Conservation (phyloP, 2,888 invertebrate species). For the Drosophila cracens region DNA sequence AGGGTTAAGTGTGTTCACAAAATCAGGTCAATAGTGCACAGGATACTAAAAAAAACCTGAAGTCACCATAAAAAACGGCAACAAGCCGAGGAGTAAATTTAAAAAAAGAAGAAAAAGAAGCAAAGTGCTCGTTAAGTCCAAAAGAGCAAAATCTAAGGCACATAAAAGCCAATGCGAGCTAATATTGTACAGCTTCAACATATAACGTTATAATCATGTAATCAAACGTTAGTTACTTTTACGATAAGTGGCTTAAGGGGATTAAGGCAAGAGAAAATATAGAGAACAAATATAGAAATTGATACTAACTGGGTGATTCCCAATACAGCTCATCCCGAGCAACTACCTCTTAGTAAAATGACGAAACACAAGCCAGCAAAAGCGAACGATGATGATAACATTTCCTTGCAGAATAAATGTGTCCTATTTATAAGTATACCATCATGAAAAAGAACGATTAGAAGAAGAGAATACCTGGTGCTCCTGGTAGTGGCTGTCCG, state of each 20-base stretch:
- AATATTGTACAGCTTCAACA: slow-evolving; percentile 15
- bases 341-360: background rate
- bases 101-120: slow-evolving; percentile 13
- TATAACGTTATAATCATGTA: slow-evolving; percentile 17
- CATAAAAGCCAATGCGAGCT: slow-evolving; percentile 35
- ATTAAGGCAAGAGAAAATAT: background rate
- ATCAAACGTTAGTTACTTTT: slow-evolving; percentile 4
- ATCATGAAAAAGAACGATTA: background rate
- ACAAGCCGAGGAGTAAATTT: slow-evolving; percentile 18
- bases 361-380: background rate
- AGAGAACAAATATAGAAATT: background rate
- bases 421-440: background rate
- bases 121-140: slow-evolving; percentile 24
- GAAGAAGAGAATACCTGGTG: background rate
- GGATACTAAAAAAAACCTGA: slow-evolving; percentile 53
- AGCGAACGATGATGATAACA: background rate
- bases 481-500: background rate
- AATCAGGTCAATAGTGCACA: slow-evolving; percentile 79
- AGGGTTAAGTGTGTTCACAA: slow-evolving; percentile 74
- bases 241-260: slow-evolving; percentile 1
- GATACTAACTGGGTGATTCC: background rate
- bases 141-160: slow-evolving; percentile 14
- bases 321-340: background rate
- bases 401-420: background rate
- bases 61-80: slow-evolving; percentile 54